A percentile compares a stretch with the other conserved stretches of the same genome.
Evolutionary conservation across 2,797 vertebrate species (phyloP).

Genomic region (Selene dorsalis): DNA sequence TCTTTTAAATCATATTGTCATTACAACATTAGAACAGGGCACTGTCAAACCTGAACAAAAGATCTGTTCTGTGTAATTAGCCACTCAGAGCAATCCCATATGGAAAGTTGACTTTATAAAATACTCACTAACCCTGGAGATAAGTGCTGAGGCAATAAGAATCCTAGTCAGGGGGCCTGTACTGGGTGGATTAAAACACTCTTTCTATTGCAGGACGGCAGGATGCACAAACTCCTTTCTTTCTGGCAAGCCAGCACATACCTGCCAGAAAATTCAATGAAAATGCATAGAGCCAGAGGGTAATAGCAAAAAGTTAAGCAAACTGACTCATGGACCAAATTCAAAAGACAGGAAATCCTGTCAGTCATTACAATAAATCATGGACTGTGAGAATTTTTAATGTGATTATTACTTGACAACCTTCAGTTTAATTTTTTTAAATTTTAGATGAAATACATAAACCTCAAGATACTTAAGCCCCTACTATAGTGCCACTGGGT

Average conservation of each 20-base stretch:
- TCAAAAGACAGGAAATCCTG: not conserved
- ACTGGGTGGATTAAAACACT: conserved; percentile 37
- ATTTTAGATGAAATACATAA: not conserved
- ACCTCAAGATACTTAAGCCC: not conserved
- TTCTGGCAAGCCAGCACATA: conserved; percentile 15
- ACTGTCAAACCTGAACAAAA: conserved; percentile 15
- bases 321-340: not conserved
- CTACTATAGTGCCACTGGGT: not conserved
- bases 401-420: not conserved
- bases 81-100: conserved; percentile 31
- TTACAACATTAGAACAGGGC: conserved; percentile 31
- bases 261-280: conserved; percentile 20
- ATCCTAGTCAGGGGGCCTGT: conserved; percentile 30
- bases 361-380: not conserved
- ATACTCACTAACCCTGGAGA: conserved; percentile 34
- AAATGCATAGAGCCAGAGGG: not conserved
- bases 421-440: not conserved
- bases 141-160: conserved; percentile 52
- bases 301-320: not conserved
- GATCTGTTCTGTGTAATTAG: conserved; percentile 44
- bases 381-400: not conserved
- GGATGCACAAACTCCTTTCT: conserved; percentile 36
- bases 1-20: conserved; percentile 37
- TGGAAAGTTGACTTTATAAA: conserved; percentile 30
- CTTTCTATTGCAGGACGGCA: conserved; percentile 47